Evolutionary conservation across 1,140 invertebrate species (phyloP).

Genomic region (Drosophila varians): DNA sequence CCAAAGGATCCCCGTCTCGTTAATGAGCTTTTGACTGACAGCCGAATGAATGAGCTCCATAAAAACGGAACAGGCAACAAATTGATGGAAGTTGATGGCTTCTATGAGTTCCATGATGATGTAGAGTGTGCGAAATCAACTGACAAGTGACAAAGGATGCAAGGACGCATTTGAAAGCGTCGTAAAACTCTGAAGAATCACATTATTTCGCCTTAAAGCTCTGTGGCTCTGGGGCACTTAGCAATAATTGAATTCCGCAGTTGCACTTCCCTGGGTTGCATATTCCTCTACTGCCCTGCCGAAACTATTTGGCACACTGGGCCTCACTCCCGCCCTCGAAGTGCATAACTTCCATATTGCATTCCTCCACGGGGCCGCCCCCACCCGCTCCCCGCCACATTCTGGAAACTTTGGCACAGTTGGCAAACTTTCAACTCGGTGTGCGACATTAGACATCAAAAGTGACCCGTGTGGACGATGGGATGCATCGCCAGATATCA

Average conservation of each 20-base stretch:
- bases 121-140: background rate
- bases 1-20: slow-evolving; percentile 36
- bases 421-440: slow-evolving; percentile 60
- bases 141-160: background rate
- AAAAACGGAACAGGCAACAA: slow-evolving; percentile 48
- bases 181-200: slow-evolving; percentile 16
- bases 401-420: slow-evolving; percentile 25
- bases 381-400: too few species aligned
- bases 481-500: too few species aligned
- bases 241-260: slow-evolving; percentile 62
- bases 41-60: slow-evolving; percentile 31
- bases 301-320: slow-evolving; percentile 52
- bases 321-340: slow-evolving; percentile 17
- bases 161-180: slow-evolving; percentile 5
- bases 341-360: slow-evolving; percentile 69
- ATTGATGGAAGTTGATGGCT: slow-evolving; percentile 28
- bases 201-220: slow-evolving; percentile 32
- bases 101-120: slow-evolving; percentile 9
- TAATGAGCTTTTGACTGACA: slow-evolving; percentile 65
- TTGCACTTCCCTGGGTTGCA: slow-evolving; percentile 33
- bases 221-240: slow-evolving; percentile 40
- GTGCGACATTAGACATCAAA: slow-evolving; percentile 51
- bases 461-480: too few species aligned
- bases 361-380: background rate
- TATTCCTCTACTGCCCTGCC: slow-evolving; percentile 36